These are phyloP conservation scores for Dryoscopus gambensis DNA, from an alignment of 2,113 vertebrate species.

Conservation along the genomic window DNA sequence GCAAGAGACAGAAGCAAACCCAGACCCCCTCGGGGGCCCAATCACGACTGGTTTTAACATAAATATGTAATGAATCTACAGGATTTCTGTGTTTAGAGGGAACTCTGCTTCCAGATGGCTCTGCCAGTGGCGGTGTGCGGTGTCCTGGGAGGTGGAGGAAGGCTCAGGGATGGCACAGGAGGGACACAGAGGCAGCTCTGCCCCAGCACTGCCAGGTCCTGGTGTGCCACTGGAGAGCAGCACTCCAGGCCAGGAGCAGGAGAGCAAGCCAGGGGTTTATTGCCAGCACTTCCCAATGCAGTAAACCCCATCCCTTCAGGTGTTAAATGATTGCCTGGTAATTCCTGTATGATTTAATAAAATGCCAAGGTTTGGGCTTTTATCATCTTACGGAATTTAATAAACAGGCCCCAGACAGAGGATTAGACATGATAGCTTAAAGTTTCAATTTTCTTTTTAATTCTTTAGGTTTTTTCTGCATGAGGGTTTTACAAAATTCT, in stretches of 20 bases:
- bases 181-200: neutral
- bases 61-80: neutral
- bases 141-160: neutral
- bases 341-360: slow-evolving; percentile 9
- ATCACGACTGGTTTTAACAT: neutral
- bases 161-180: neutral
- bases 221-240: neutral
- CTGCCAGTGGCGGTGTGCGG: neutral
- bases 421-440: neutral
- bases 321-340: neutral
- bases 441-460: neutral
- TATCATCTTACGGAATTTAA: slow-evolving; percentile 1
- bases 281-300: neutral
- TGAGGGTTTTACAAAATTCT: neutral
- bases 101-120: neutral
- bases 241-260: neutral
- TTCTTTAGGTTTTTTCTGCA: neutral
- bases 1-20: neutral
- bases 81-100: neutral
- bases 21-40: neutral
- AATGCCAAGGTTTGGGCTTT: neutral
- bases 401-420: neutral
- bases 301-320: neutral
- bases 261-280: rapidly evolving
- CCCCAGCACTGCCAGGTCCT: neutral